Percentiles rank a stretch among this genome's conserved stretches.
These are phyloP conservation scores for Euglossa dilemma DNA, from an alignment of 1,140 invertebrate species.

Conservation along the genomic window DNA sequence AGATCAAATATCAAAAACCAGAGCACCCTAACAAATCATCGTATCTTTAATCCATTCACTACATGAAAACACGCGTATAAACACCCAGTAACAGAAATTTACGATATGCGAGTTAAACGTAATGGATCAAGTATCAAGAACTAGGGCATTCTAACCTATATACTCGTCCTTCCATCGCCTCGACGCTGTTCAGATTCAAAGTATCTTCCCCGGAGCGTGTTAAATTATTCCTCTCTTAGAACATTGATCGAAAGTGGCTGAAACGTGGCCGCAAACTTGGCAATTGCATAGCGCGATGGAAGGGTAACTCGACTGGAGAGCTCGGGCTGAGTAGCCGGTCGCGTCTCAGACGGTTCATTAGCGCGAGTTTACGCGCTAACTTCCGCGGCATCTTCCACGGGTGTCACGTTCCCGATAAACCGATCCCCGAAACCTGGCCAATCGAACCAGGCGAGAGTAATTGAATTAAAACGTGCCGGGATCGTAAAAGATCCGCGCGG, in stretches of 20 bases:
- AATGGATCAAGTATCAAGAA: no score
- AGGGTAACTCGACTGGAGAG: not conserved
- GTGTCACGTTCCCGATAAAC: not conserved
- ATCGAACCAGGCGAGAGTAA: not conserved
- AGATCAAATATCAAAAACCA: no score
- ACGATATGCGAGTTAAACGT: no score
- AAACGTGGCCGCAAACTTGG: not conserved
- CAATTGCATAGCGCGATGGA: not conserved
- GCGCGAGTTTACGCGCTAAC: not conserved
- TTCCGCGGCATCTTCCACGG: not conserved
- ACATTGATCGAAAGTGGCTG: not conserved
- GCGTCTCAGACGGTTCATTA: not conserved
- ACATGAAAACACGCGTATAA: no score
- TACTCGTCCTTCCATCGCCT: no score
- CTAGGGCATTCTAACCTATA: no score
- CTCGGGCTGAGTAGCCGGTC: not conserved
- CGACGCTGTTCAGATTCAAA: no score
- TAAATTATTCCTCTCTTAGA: not conserved
- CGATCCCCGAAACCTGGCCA: not conserved
- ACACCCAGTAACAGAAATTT: no score
- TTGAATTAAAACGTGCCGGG: no score
- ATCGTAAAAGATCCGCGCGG: no score
- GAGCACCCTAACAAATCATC: no score
- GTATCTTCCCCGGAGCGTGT: not conserved
- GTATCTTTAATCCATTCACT: no score